Conservation (phyloP, 2,888 invertebrate species). For the Orthosia cruda region DNA sequence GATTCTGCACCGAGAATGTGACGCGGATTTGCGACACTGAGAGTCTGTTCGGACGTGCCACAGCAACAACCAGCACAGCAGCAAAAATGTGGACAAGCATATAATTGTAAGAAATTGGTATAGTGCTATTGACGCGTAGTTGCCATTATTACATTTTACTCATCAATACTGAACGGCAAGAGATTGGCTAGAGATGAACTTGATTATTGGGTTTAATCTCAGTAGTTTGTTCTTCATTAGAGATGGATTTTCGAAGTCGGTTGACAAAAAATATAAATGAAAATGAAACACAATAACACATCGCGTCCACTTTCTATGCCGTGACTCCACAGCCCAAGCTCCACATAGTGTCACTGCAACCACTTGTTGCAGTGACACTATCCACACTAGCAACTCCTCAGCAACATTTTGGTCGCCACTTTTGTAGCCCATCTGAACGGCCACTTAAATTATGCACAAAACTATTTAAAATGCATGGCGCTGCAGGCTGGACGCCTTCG, state of each 20-base stretch:
- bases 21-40: slow-evolving; percentile 69
- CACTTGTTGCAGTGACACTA: background rate
- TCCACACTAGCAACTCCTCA: background rate
- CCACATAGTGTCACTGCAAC: no score
- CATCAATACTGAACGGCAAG: background rate
- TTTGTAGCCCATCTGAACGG: slow-evolving; percentile 6
- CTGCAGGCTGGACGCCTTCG: slow-evolving; percentile 60
- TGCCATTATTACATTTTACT: no score
- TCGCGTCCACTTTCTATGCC: background rate
- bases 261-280: background rate
- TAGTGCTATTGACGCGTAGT: no score
- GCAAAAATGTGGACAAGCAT: background rate
- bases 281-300: background rate
- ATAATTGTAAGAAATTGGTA: background rate
- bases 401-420: background rate
- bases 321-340: background rate
- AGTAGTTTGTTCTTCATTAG: no score
- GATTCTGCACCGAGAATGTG: slow-evolving; percentile 56
- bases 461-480: slow-evolving; percentile 77
- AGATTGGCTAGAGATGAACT: background rate
- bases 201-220: background rate
- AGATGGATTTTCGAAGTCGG: no score
- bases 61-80: background rate
- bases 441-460: slow-evolving; percentile 68
- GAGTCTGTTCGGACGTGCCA: slow-evolving; percentile 1